Evolutionary conservation across 2,113 vertebrate genomes (phyloP).

Genomic region (Dromaius novaehollandiae): DNA sequence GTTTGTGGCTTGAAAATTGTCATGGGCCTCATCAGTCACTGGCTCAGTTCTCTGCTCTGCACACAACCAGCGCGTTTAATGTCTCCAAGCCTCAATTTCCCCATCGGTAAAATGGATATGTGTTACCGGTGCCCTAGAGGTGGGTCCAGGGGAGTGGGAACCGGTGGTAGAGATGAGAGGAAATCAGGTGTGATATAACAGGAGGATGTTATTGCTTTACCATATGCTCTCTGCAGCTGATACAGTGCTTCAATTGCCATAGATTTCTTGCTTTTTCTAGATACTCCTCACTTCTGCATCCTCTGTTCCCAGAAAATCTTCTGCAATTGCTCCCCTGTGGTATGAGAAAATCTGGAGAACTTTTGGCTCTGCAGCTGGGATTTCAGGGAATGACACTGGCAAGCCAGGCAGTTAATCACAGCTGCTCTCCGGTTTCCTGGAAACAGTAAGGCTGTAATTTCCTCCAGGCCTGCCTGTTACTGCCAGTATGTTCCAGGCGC

Average conservation of each 20-base stretch:
- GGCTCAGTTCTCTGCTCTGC: not conserved
- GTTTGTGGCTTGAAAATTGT: not conserved
- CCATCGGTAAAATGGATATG: not conserved
- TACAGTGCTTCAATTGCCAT: not conserved
- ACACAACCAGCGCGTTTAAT: not conserved
- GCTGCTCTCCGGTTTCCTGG: not conserved
- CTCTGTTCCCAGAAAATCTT: not conserved
- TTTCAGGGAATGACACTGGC: not conserved
- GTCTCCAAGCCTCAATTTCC: not conserved
- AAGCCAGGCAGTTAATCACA: not conserved
- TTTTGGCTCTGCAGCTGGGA: not conserved
- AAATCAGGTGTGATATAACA: accelerated
- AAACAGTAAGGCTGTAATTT: not conserved
- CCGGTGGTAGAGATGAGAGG: not conserved
- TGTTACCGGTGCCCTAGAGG: accelerated
- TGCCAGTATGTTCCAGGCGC: not conserved
- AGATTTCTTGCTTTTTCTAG: too few species aligned
- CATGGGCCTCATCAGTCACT: not conserved
- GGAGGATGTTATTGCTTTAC: not conserved
- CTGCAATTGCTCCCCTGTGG: not conserved
- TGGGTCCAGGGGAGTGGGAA: not conserved
- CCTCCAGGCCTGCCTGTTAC: not conserved
- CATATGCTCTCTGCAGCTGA: not conserved
- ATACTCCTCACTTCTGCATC: not conserved
- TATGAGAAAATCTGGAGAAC: not conserved